Evolutionary conservation across 2,113 vertebrate species (phyloP), one percentile per base, ranked within the genome.

Genomic region (Tinamus guttatus): DNA sequence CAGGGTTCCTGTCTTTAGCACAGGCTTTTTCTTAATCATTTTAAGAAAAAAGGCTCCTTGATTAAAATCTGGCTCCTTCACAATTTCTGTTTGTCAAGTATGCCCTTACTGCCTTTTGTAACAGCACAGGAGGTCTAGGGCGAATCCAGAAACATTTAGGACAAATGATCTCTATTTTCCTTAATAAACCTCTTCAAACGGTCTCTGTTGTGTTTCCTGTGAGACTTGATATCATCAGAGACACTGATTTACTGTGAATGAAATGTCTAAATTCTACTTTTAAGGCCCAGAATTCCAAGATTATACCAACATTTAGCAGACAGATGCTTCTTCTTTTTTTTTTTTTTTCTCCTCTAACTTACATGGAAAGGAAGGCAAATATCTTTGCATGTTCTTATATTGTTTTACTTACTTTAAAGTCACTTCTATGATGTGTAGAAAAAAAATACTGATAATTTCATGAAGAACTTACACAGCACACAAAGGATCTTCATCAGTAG

Each of bases 71-170:
- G 24, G 10, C 64, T 90, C 47, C 20, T 78, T 91, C 86, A 94
- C 80, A 96, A 82, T 20, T 93, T 89, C 95, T 87, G 25, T 80
- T 96, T 89, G 10, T 94, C 95, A 95, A 96, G 67, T 87, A 36
- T n/a, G 87, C 81, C 83, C 76, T 64, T 93, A 95, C 94, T 90
- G 96, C 25, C 14, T 90, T 95, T 81, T 94, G 77, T 96, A 94
- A 95, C 68, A 93, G 62, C 85, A 84, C 21, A 94, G 78, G 74
- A 93, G 51, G 25, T 96, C 87, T 96, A 95, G 51, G 95, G 36
- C 73, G 97, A 97, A 89, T 95, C 71, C 73, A 95, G 81, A 89
- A 97, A 90, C 84, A 36, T 85, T 91, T 91, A 95, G 63, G 59
- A 94, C 71, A 92, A 89, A 24, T 47, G 87, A 94, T 88, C 36